Conservation (phyloP, 2,113 vertebrate genomes). For the Ardeotis arabs region DNA sequence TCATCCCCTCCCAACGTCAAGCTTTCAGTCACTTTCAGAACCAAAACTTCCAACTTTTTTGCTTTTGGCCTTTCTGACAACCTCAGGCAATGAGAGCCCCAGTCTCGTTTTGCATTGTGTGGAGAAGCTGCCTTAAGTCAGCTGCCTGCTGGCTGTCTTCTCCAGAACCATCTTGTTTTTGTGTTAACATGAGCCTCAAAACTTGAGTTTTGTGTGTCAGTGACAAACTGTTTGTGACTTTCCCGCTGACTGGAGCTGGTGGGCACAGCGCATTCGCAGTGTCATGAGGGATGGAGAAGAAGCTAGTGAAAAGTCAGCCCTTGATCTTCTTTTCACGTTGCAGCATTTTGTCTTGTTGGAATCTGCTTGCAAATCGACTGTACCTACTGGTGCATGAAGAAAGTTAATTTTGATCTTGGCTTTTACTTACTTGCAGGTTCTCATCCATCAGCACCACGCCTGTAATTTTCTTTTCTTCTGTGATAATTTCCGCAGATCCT, state of each 20-base stretch:
- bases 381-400: background rate
- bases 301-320: background rate
- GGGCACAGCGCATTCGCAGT: accelerated
- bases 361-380: background rate
- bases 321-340: background rate
- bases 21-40: background rate
- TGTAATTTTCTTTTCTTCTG: background rate
- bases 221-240: background rate
- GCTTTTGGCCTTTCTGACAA: background rate
- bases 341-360: background rate
- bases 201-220: background rate
- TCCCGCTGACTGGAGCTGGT: background rate
- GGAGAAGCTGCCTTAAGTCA: background rate
- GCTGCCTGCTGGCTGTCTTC: background rate
- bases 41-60: background rate
- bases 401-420: constrained; percentile 18
- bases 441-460: background rate
- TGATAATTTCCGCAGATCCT: constrained; percentile 27
- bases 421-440: background rate
- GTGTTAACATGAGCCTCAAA: accelerated
- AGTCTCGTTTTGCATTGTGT: background rate
- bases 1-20: background rate
- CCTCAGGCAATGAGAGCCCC: background rate
- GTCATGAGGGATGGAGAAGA: background rate
- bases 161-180: background rate